A percentile compares a stretch with the other conserved stretches of the same genome.
phyloP scores from a whole-genome alignment of 2,888 invertebrate species.

The Liopterus haemorrhoidalis region DNA sequence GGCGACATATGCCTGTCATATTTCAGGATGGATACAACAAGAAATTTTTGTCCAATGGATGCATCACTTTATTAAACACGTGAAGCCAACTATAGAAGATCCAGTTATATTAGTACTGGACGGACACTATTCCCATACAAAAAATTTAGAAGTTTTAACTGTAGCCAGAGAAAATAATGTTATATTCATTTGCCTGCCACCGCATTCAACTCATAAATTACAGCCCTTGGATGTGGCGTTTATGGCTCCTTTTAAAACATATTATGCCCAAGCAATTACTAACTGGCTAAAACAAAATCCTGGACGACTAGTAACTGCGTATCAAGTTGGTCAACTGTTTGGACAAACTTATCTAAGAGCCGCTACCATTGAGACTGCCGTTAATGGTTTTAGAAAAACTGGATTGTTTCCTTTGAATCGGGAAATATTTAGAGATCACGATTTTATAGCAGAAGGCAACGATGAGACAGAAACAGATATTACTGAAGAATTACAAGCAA shows the following conservation, averaged over 20 bases:
- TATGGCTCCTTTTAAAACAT: constrained; percentile 33
- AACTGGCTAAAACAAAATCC: constrained; percentile 31
- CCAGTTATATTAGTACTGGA: constrained; percentile 28
- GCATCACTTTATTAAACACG: constrained; percentile 24
- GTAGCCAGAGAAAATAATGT: constrained; percentile 26
- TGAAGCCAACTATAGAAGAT: constrained; percentile 23
- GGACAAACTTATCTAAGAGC: constrained; percentile 31
- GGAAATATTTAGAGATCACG: constrained; percentile 24
- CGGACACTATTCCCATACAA: constrained; percentile 24
- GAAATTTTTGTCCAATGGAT: constrained; percentile 28
- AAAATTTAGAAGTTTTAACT: constrained; percentile 24
- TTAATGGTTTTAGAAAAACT: constrained; percentile 28
- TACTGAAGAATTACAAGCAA: too few relatives aligned
- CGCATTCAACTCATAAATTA: constrained; percentile 35
- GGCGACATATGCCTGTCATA: constrained; percentile 30
- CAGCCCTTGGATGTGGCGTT: constrained; percentile 35
- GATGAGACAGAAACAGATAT: neutral
- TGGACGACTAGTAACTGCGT: constrained; percentile 32
- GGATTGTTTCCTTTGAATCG: constrained; percentile 27
- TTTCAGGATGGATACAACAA: constrained; percentile 28
- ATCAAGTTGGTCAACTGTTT: constrained; percentile 31
- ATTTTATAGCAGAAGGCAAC: constrained; percentile 24
- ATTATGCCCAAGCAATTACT: constrained; percentile 30
- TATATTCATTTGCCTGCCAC: constrained; percentile 38
- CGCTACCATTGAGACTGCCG: constrained; percentile 26